Percentiles rank a stretch among this genome's conserved stretches.
Evolutionary conservation across 2,797 vertebrate species (phyloP).

Genomic region (Anableps anableps): DNA sequence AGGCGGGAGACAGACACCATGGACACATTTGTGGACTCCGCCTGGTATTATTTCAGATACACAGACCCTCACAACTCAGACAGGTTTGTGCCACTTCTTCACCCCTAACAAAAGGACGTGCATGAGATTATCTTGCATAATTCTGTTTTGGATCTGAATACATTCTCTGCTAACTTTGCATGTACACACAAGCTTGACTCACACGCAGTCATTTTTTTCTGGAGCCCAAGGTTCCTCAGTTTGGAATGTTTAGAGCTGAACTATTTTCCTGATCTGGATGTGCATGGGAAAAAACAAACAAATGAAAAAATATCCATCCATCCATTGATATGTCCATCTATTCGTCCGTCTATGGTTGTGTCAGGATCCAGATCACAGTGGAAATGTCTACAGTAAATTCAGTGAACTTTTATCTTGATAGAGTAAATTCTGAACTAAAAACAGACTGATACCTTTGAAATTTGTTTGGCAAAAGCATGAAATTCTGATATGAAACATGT

Average conservation of each 20-base stretch:
- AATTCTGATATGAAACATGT: neutral
- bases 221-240: neutral
- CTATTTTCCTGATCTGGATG: neutral
- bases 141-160: neutral
- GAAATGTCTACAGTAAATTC: neutral
- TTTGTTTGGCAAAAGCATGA: neutral
- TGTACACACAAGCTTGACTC: neutral
- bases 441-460: neutral
- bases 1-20: conserved; percentile 94
- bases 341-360: neutral
- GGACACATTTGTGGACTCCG: conserved; percentile 97
- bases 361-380: neutral
- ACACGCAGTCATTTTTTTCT: neutral
- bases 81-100: conserved; percentile 77
- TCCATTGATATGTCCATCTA: neutral
- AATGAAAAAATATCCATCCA: neutral
- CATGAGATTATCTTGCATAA: neutral
- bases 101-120: neutral
- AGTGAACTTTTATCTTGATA: neutral
- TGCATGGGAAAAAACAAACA: too few species aligned
- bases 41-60: conserved; percentile 98
- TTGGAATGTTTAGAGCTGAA: neutral
- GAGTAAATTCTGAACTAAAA: neutral
- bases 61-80: conserved; percentile 88
- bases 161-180: neutral